Evolutionary conservation across 2,113 vertebrate species (phyloP).

Genomic region (Abramis brama): DNA sequence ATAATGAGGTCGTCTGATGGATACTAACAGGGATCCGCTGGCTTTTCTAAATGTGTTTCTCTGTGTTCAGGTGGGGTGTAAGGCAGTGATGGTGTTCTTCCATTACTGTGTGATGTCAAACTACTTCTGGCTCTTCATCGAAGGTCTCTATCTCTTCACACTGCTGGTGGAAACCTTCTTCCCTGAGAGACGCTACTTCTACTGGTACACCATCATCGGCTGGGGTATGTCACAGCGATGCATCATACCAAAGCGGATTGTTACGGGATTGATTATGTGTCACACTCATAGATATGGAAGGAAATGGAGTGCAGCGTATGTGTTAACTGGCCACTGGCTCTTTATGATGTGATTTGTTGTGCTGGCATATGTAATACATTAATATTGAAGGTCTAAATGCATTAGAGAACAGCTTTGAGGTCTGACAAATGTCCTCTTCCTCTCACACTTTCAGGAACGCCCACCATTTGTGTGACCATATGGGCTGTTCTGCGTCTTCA

Average conservation of each 20-base stretch:
- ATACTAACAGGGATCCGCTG: not conserved
- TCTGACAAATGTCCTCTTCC: not conserved
- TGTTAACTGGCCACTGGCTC: slow-evolving; percentile 14
- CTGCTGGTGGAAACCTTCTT: slow-evolving; percentile 97
- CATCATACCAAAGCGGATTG: not conserved
- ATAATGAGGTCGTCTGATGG: not conserved
- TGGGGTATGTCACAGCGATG: slow-evolving; percentile 70
- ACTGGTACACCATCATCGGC: slow-evolving; percentile 86
- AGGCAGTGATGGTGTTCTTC: slow-evolving; percentile 97
- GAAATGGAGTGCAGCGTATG: not conserved
- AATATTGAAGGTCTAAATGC: not conserved
- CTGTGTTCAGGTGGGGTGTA: slow-evolving; percentile 88
- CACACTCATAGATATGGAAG: not conserved
- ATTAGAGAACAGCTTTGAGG: slow-evolving; percentile 10
- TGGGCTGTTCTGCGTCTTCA: slow-evolving; percentile 94
- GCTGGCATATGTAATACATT: not conserved
- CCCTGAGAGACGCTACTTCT: slow-evolving; percentile 95
- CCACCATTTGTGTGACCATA: slow-evolving; percentile 92
- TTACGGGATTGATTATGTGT: slow-evolving; percentile 12
- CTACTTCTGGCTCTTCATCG: slow-evolving; percentile 99
- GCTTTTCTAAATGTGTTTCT: not conserved
- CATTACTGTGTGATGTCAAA: slow-evolving; percentile 99
- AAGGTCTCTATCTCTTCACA: slow-evolving; percentile 96
- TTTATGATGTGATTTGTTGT: slow-evolving; percentile 26
- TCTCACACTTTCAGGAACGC: slow-evolving; percentile 83